Conservation (phyloP, 2,113 vertebrate species). For the Varanus salvator region DNA sequence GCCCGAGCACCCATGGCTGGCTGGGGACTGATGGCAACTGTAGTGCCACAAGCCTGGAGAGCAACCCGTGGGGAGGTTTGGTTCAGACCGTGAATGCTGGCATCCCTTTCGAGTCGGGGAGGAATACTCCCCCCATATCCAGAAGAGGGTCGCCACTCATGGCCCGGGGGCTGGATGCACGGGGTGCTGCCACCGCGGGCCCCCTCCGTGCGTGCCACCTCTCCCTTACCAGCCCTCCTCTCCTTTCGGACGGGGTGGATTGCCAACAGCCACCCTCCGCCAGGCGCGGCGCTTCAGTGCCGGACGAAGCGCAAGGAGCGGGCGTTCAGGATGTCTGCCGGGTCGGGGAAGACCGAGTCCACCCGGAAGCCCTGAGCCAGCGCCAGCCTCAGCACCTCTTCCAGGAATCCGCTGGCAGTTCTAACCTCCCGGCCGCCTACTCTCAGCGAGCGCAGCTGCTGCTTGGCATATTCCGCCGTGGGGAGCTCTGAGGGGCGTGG, state of each 20-base stretch:
- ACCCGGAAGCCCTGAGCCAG: constrained; percentile 82
- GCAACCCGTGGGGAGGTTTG: no score
- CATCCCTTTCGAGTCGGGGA: not conserved
- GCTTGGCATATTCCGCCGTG: constrained; percentile 76
- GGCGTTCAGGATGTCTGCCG: constrained; percentile 79
- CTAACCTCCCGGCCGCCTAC: constrained; percentile 37
- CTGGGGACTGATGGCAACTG: no score
- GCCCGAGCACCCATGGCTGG: no score
- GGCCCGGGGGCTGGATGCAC: not conserved
- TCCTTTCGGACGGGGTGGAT: accelerated
- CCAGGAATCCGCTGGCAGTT: constrained; percentile 69
- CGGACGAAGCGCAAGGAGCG: constrained; percentile 79
- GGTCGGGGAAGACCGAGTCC: constrained; percentile 81
- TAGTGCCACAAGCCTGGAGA: no score
- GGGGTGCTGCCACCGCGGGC: not conserved
- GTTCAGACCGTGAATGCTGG: no score
- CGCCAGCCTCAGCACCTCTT: constrained; percentile 81
- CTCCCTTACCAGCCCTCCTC: not conserved
- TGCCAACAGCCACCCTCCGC: no score
- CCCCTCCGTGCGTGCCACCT: accelerated
- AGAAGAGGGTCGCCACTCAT: not conserved
- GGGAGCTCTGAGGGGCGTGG: constrained; percentile 77
- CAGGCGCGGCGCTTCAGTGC: constrained; percentile 41
- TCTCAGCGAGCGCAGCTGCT: constrained; percentile 70
- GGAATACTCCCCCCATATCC: not conserved